These are phyloP conservation scores for Lipotes vexillifer DNA, from an alignment of 2,113 vertebrate genomes.

Conservation along the genomic window DNA sequence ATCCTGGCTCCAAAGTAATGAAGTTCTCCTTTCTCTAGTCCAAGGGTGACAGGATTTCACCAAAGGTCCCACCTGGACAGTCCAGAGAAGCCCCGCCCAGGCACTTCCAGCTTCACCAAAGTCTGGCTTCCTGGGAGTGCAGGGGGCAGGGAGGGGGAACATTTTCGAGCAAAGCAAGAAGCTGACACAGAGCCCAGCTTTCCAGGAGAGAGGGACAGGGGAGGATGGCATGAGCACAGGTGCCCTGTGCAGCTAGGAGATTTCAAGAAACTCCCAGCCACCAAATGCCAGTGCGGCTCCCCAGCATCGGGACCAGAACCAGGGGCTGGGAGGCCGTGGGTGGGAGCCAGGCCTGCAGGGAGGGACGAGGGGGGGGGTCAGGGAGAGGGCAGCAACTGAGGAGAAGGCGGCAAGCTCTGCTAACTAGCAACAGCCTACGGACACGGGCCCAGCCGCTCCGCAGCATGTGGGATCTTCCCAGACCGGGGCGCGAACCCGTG, in stretches of 20 bases:
- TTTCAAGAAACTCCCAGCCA: constrained; percentile 46
- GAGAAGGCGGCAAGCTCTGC: neutral
- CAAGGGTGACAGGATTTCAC: neutral
- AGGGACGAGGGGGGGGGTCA: neutral
- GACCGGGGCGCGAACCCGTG: no score
- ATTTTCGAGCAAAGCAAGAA: neutral
- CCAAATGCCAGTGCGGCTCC: constrained; percentile 7
- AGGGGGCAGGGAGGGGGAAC: no score
- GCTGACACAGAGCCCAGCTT: neutral
- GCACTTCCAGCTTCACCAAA: neutral
- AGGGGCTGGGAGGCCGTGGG: neutral
- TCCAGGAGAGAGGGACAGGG: neutral
- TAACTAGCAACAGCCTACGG: neutral
- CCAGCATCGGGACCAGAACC: neutral
- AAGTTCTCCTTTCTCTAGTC: neutral
- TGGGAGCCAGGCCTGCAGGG: neutral
- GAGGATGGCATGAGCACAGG: neutral
- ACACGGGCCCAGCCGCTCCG: no score
- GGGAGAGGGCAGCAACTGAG: neutral
- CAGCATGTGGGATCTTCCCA: no score
- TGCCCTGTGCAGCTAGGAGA: constrained; percentile 33
- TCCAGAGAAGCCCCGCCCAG: no score
- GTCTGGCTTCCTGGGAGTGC: neutral
- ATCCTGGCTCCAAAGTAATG: neutral
- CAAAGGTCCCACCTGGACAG: neutral